Conservation (phyloP, 2,113 vertebrate species). For the Oreocharis arfaki region DNA sequence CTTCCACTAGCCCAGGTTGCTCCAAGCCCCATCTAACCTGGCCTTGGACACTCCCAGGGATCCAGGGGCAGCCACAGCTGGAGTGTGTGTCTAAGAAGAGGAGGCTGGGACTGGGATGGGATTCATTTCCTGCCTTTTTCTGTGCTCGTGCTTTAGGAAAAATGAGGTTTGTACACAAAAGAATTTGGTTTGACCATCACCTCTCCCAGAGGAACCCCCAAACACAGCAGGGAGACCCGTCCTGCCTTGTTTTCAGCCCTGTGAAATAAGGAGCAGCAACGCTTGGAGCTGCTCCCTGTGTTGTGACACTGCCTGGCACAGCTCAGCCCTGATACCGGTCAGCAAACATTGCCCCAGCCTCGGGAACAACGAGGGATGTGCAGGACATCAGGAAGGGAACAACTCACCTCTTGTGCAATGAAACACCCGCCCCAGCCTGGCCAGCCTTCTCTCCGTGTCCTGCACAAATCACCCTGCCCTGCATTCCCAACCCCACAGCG, state of each 20-base stretch:
- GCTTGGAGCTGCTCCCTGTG: background rate
- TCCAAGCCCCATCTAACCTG: accelerated
- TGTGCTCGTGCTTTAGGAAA: background rate
- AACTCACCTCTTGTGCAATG: background rate
- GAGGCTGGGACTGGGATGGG: background rate
- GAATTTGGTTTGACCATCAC: background rate
- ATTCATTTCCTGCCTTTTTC: background rate
- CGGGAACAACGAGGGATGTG: background rate
- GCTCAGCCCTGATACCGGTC: background rate
- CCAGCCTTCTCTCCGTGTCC: background rate
- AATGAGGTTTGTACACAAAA: background rate
- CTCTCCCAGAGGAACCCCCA: background rate
- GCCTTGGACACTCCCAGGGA: background rate
- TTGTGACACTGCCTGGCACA: background rate
- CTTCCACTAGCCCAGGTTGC: accelerated
- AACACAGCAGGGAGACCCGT: background rate
- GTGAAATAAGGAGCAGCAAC: background rate
- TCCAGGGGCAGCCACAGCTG: background rate
- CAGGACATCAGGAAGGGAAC: accelerated
- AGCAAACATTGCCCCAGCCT: background rate
- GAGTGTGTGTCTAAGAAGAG: too few species aligned
- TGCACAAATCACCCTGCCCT: background rate
- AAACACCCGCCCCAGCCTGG: background rate
- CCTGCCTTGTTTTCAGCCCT: background rate
- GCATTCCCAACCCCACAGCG: background rate